phyloP scores from a whole-genome alignment of 2,113 vertebrate species.

The Garra rufa region DNA sequence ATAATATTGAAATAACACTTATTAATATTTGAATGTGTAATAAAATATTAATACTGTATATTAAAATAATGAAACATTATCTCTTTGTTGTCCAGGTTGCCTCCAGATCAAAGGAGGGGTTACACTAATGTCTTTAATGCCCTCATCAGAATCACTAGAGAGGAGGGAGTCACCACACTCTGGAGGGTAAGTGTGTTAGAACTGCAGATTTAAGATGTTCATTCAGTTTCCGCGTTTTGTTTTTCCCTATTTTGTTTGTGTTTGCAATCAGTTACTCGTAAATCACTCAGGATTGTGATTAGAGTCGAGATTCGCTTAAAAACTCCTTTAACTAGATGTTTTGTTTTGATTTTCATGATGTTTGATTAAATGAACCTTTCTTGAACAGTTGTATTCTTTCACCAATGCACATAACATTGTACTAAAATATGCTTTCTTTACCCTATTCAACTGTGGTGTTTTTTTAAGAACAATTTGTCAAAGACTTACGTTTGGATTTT shows the following conservation, averaged over 20 bases:
- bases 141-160: slow-evolving; percentile 81
- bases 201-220: background rate
- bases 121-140: slow-evolving; percentile 90
- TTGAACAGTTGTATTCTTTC: background rate
- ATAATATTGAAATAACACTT: background rate
- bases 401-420: background rate
- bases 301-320: too few species aligned
- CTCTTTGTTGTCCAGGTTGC: slow-evolving; percentile 72
- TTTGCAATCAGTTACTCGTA: background rate
- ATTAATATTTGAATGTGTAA: background rate
- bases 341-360: background rate
- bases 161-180: slow-evolving; percentile 84
- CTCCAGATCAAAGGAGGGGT: slow-evolving; percentile 81
- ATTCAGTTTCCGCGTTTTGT: background rate
- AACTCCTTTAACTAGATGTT: background rate
- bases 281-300: background rate
- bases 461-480: too few species aligned
- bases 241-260: background rate
- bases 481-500: too few species aligned
- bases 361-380: background rate
- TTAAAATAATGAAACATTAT: background rate
- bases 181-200: slow-evolving; percentile 81
- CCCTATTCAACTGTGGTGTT: background rate
- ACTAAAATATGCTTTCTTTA: background rate
- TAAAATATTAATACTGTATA: background rate